Evolutionary conservation across 2,888 invertebrate species (phyloP).

Genomic region (Sturmia bella): DNA sequence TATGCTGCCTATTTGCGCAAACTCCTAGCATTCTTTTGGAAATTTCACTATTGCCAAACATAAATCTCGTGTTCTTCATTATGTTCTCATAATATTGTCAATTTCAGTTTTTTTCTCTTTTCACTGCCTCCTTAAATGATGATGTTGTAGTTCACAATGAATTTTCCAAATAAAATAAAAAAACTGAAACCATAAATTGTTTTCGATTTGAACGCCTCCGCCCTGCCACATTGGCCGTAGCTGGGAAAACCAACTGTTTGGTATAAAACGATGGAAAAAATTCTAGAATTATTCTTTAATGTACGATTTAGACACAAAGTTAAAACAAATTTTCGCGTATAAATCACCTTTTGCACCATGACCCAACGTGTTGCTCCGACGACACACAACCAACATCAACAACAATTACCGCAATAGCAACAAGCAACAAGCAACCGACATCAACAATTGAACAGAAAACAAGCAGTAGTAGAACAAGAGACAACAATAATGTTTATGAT

Average conservation of each 20-base stretch:
- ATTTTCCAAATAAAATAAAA: constrained; percentile 38
- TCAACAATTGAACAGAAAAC: constrained; percentile 26
- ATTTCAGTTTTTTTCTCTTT: constrained; percentile 29
- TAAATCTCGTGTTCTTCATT: constrained; percentile 62
- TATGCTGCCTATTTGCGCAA: background rate
- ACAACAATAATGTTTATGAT: constrained; percentile 66
- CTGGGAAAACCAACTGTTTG: constrained; percentile 31
- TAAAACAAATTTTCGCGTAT: constrained; percentile 70
- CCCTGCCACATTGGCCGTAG: constrained; percentile 64
- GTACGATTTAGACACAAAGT: constrained; percentile 57
- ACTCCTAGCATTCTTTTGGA: constrained; percentile 16
- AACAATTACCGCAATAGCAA: constrained; percentile 60
- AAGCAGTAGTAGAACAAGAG: constrained; percentile 62
- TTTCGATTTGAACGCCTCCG: constrained; percentile 64
- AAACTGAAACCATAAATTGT: constrained; percentile 48
- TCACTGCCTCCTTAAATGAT: constrained; percentile 56
- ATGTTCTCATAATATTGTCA: constrained; percentile 63
- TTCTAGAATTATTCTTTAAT: constrained; percentile 49
- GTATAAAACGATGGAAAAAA: constrained; percentile 7
- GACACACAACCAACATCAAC: constrained; percentile 67
- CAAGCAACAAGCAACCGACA: constrained; percentile 31
- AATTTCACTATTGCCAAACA: constrained; percentile 50
- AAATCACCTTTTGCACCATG: constrained; percentile 71
- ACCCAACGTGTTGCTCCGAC: constrained; percentile 69
- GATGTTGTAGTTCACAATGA: constrained; percentile 51